Evolutionary conservation across 2,797 vertebrate genomes (phyloP), one percentile per base, ranked within the genome.

Genomic region (Semaprochilodus insignis): DNA sequence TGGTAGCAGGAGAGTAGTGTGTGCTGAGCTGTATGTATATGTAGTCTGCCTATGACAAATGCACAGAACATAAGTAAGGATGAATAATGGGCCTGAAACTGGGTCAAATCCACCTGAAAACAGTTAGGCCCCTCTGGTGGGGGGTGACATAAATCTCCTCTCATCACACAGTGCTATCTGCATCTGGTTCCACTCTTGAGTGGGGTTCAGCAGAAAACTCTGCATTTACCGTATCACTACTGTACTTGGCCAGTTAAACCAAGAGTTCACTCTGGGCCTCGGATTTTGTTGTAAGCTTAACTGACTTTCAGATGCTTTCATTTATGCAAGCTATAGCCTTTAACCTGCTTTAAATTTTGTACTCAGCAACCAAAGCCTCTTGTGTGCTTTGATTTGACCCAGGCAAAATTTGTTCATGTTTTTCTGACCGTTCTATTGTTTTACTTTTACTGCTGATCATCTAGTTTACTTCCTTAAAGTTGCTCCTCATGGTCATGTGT

Each of bases 71-170:
- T 14, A 70, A 70, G 40, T 23, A 70, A 70, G 6, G 40, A 78
- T 84, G 75, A 75, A 54, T 25, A 60, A 77, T 81, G 77, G 36
- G 59, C 17, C 75, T 76, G 62, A 85, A 85, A 36, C 71, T 17
- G 25, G 60, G 72, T 63, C 59, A 84, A 59, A 86, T 73, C 59
- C 44, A 85, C 52, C 75, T 86, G 60, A 77, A 63, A 79, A 81
- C 69, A 63, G 55, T 83, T 77, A 70, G 62, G 57, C 36, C 31
- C 52, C 27, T 34, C 19, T 34, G 55, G 59, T 55, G 59, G 69
- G 59, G 69, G 21, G 44, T 40, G 21, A 21, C 62, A 83, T 74
- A 77, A 62, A 83, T 83, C 36, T 72, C 71, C n/a, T 76, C 27
- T 74, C 25, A 14, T 27, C 44, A 81, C 54, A 27, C 69, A 52